phyloP scores from a whole-genome alignment of 1,140 invertebrate genomes.

The Drosophila ananassae region DNA sequence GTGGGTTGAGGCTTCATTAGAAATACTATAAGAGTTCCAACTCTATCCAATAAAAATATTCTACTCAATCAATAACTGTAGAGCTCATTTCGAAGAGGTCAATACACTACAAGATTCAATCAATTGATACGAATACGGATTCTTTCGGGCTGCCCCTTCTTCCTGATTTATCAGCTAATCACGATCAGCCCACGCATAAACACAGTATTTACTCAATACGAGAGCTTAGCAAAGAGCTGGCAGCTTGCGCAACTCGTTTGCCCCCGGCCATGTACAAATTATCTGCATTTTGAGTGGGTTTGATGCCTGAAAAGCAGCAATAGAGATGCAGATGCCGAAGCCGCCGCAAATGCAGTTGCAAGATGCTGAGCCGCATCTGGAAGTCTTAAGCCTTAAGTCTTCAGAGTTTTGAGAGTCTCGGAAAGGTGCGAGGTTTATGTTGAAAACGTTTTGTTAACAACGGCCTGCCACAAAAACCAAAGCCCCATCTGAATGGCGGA shows the following conservation, averaged over 20 bases:
- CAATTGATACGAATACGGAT: slow-evolving; percentile 34
- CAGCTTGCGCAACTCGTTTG: slow-evolving; percentile 65
- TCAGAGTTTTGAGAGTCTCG: slow-evolving; percentile 19
- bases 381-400: slow-evolving; percentile 27
- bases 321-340: slow-evolving; percentile 45
- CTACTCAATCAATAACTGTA: slow-evolving; percentile 11
- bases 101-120: slow-evolving; percentile 41
- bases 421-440: slow-evolving; percentile 76
- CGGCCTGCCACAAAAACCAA: slow-evolving; percentile 46
- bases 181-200: slow-evolving; percentile 55
- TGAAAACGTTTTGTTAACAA: slow-evolving; percentile 80
- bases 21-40: neutral
- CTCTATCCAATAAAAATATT: neutral
- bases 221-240: slow-evolving; percentile 36
- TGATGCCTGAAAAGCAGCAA: slow-evolving; percentile 59
- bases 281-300: slow-evolving; percentile 73
- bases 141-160: neutral
- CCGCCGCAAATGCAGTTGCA: slow-evolving; percentile 10
- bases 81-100: slow-evolving; percentile 8
- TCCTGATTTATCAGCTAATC: slow-evolving; percentile 58
- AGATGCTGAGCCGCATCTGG: slow-evolving; percentile 33
- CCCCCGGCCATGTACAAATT: slow-evolving; percentile 62
- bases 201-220: slow-evolving; percentile 47
- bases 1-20: too few relatives aligned
- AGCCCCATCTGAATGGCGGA: slow-evolving; percentile 24